These are phyloP conservation scores for Gavia stellata DNA, from an alignment of 2,113 vertebrate genomes.

Conservation along the genomic window DNA sequence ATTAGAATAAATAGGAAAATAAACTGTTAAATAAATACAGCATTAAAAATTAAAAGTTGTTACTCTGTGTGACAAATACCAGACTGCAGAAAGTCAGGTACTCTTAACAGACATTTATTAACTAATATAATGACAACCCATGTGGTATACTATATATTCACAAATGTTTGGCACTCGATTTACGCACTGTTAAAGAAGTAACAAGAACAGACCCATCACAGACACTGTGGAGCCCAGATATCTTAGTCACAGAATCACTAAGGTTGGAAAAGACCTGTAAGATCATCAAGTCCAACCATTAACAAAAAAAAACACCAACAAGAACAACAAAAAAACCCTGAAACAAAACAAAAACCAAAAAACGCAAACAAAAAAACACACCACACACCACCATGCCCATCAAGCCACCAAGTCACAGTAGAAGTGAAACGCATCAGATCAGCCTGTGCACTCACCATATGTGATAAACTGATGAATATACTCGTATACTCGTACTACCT, in stretches of 20 bases:
- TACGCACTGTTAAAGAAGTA: background rate
- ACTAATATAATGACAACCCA: background rate
- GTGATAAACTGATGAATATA: background rate
- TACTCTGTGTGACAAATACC: background rate
- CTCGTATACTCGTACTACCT: background rate
- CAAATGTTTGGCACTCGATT: background rate
- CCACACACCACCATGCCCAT: no score
- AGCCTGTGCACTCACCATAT: background rate
- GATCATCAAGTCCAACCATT: no score
- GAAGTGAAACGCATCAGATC: background rate
- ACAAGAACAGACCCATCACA: background rate
- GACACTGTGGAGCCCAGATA: background rate
- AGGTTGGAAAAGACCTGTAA: no score
- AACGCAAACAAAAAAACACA: no score
- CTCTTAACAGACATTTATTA: background rate
- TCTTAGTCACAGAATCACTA: background rate
- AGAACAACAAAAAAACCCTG: no score
- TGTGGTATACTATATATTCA: background rate
- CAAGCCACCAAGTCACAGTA: no score
- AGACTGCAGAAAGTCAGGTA: background rate
- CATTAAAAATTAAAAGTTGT: background rate
- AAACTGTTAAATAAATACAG: background rate
- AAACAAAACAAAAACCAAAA: no score
- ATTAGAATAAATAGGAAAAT: background rate
- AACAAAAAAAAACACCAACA: no score